phyloP scores from a whole-genome alignment of 2,113 vertebrate genomes.

The Felis catus region DNA sequence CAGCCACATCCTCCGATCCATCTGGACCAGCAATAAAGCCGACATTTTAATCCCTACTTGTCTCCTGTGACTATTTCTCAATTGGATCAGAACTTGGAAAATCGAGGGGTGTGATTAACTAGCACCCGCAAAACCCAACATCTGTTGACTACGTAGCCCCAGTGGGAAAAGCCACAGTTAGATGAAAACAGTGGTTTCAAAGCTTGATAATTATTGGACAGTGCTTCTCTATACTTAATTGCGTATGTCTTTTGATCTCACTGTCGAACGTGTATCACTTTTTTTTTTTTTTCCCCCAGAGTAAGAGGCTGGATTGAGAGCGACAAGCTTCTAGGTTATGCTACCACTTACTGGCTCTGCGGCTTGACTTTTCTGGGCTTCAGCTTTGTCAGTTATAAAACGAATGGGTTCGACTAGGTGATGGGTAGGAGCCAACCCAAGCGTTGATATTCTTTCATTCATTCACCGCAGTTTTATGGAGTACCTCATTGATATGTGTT shows the following conservation, averaged over 20 bases:
- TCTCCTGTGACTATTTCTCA: slow-evolving; percentile 58
- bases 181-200: slow-evolving; percentile 32
- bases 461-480: not conserved
- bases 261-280: not conserved
- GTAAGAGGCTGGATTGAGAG: not conserved
- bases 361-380: not conserved
- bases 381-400: not conserved
- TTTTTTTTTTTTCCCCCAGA: not conserved
- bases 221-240: not conserved
- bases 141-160: slow-evolving; percentile 33
- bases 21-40: slow-evolving; percentile 65
- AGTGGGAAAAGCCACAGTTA: slow-evolving; percentile 2
- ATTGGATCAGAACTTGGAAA: slow-evolving; percentile 59
- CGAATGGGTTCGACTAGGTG: not conserved
- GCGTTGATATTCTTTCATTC: not conserved
- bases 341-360: not conserved
- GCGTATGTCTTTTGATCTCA: slow-evolving; percentile 6
- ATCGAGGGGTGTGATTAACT: not conserved
- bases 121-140: slow-evolving; percentile 36
- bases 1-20: slow-evolving; percentile 51
- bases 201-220: not conserved
- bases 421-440: not conserved
- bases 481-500: not conserved
- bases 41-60: slow-evolving; percentile 60
- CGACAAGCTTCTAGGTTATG: not conserved